phyloP scores from a whole-genome alignment of 2,888 invertebrate genomes.

The Aethes cnicana region DNA sequence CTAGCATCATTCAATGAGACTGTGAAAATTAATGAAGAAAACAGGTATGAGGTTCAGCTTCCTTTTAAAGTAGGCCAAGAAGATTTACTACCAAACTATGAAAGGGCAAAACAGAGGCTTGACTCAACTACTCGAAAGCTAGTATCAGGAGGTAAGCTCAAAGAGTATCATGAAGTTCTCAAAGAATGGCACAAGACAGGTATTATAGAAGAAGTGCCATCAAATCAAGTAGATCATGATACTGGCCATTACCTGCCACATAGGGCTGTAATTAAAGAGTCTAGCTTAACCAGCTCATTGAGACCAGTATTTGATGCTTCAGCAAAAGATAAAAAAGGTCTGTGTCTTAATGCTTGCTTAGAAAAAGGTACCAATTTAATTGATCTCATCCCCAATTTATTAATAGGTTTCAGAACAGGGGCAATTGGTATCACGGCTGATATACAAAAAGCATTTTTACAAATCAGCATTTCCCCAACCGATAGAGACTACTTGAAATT shows the following conservation, averaged over 20 bases:
- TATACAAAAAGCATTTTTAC: slow-evolving; percentile 45
- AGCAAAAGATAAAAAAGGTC: slow-evolving; percentile 29
- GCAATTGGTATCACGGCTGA: slow-evolving; percentile 39
- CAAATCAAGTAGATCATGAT: neutral
- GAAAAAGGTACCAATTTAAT: slow-evolving; percentile 42
- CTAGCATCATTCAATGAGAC: neutral
- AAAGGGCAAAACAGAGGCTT: neutral
- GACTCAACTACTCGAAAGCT: slow-evolving; percentile 8
- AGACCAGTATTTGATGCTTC: slow-evolving; percentile 46
- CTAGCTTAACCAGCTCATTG: slow-evolving; percentile 39
- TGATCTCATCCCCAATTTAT: slow-evolving; percentile 34
- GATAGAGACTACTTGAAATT: slow-evolving; percentile 23
- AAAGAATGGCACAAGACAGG: slow-evolving; percentile 11
- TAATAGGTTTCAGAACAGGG: slow-evolving; percentile 33
- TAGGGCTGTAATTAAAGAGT: slow-evolving; percentile 37
- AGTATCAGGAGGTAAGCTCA: neutral
- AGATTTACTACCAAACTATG: neutral
- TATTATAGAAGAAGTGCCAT: neutral
- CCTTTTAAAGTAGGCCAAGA: neutral
- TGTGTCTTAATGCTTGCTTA: slow-evolving; percentile 44
- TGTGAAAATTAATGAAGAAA: neutral
- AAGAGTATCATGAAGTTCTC: slow-evolving; percentile 17
- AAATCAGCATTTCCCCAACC: slow-evolving; percentile 33
- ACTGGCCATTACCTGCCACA: slow-evolving; percentile 35
- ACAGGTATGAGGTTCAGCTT: neutral